Percentiles rank a stretch among this genome's conserved stretches.
Conservation (phyloP, 2,888 invertebrate genomes). For the Mythimna impura region DNA sequence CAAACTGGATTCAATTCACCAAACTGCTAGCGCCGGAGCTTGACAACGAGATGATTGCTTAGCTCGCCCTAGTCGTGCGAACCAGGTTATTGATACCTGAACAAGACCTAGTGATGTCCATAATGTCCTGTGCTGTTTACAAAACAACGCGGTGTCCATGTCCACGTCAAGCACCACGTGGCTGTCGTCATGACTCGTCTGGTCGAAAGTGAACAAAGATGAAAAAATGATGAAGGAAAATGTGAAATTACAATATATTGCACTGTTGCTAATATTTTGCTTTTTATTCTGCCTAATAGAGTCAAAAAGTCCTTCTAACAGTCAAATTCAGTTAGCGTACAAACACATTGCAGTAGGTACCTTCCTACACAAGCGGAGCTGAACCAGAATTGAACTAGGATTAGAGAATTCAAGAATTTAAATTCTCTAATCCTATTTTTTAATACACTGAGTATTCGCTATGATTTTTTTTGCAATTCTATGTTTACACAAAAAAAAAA, state of each 20-base stretch:
- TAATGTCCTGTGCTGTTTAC: conserved; percentile 25
- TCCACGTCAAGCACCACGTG: conserved; percentile 3
- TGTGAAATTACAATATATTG: not conserved
- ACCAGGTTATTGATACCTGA: not conserved
- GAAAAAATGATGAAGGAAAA: not conserved
- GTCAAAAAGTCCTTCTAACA: no score
- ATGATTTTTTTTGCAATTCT: no score
- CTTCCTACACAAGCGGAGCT: no score
- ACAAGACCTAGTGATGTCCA: not conserved
- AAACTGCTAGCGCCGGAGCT: conserved; percentile 18
- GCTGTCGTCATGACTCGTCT: conserved; percentile 16
- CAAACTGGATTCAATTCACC: conserved; percentile 22
- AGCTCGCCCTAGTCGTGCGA: not conserved
- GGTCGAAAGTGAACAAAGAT: conserved; percentile 18
- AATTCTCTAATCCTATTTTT: no score
- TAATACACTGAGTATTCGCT: no score
- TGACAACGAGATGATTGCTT: not conserved
- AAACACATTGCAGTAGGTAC: no score
- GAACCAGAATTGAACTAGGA: no score
- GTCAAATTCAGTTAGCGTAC: no score
- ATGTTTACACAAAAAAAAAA: no score
- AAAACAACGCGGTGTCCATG: conserved; percentile 11
- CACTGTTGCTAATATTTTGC: not conserved
- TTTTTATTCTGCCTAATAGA: not conserved
- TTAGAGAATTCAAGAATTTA: no score